These are phyloP conservation scores for Aporophyla nigra DNA, from an alignment of 2,888 invertebrate genomes.

Conservation along the genomic window DNA sequence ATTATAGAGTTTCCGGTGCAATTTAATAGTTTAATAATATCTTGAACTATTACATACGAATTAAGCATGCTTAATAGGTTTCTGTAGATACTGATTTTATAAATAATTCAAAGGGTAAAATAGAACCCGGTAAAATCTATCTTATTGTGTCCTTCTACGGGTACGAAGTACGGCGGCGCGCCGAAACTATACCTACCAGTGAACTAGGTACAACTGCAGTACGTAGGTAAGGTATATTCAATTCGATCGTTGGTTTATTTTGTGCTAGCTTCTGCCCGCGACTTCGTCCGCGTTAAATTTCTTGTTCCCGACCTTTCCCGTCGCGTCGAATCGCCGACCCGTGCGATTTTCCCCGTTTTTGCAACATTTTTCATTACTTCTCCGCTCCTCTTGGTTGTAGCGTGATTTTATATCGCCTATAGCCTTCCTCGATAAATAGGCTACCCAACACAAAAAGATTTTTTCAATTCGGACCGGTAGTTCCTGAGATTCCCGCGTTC, in stretches of 20 bases:
- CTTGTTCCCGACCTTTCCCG: too few species aligned
- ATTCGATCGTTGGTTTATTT: neutral
- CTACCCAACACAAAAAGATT: too few species aligned
- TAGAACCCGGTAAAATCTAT: neutral
- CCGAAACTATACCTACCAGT: neutral
- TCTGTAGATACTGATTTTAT: slow-evolving; percentile 39
- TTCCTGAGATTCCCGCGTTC: too few species aligned
- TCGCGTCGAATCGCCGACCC: too few species aligned
- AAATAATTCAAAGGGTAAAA: slow-evolving; percentile 28
- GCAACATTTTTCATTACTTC: too few species aligned
- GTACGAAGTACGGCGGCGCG: neutral
- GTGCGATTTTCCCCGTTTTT: too few species aligned
- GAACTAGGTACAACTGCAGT: neutral
- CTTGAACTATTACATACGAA: slow-evolving; percentile 39
- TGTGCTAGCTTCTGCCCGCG: too few species aligned
- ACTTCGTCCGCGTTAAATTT: too few species aligned
- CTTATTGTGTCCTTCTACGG: slow-evolving; percentile 1
- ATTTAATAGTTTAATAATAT: slow-evolving; percentile 57
- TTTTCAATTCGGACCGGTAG: too few species aligned
- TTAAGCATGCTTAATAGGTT: slow-evolving; percentile 38
- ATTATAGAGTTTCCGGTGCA: slow-evolving; percentile 66
- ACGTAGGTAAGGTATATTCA: neutral
- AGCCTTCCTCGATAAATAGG: too few species aligned
- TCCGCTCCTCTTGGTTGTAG: too few species aligned
- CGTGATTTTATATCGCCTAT: too few species aligned